Conservation (phyloP, 1,140 invertebrate species). For the Temnothorax longispinosus region DNA sequence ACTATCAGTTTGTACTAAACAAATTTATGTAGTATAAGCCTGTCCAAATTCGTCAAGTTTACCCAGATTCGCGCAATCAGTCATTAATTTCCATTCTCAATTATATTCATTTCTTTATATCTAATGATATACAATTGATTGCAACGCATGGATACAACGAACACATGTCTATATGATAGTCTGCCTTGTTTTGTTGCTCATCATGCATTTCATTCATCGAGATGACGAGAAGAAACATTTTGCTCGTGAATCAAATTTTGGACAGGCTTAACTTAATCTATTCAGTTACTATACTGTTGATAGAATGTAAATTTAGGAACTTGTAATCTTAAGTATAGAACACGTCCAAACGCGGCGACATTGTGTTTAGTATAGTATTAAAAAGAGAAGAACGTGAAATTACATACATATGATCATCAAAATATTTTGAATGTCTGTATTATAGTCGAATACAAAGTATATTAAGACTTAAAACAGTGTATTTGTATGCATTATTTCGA, state of each 20-base stretch:
- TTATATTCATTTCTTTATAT: background rate
- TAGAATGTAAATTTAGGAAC: constrained; percentile 30
- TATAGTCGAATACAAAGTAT: constrained; percentile 35
- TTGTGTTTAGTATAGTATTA: constrained; percentile 40
- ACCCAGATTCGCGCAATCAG: background rate
- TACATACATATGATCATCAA: constrained; percentile 35
- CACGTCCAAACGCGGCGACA: background rate
- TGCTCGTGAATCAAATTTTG: background rate
- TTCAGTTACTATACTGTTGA: constrained; percentile 8
- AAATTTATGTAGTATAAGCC: background rate
- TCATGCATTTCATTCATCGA: background rate
- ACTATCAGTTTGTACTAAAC: background rate
- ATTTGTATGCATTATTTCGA: constrained; percentile 23
- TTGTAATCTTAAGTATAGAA: constrained; percentile 20
- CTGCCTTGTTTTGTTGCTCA: background rate
- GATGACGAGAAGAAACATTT: background rate
- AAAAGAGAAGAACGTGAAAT: constrained; percentile 42
- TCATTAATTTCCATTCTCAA: background rate
- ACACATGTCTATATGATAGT: background rate
- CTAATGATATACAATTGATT: background rate
- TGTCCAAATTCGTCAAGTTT: constrained; percentile 15
- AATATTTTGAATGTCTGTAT: constrained; percentile 48
- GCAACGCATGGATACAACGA: constrained; percentile 43
- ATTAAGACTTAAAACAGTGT: constrained; percentile 21
- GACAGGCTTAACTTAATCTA: constrained; percentile 11